Conservation (phyloP, 2,888 invertebrate species). For the Dysmachus trigonus region DNA sequence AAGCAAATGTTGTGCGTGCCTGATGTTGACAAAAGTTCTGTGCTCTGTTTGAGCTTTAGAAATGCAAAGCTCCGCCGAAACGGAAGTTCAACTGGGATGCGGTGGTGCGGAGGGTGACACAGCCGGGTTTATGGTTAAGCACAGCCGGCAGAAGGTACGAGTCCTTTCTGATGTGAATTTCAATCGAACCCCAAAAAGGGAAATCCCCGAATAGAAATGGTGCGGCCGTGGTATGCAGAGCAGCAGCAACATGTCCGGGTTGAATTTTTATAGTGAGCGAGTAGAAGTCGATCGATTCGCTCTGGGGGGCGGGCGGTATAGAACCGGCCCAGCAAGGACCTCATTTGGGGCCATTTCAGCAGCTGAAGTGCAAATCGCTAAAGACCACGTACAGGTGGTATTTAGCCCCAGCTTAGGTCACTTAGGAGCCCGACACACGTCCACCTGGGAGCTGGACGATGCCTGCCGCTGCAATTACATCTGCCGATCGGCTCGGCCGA, state of each 20-base stretch:
- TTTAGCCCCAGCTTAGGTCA: not conserved
- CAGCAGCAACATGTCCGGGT: not conserved
- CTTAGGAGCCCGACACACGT: not conserved
- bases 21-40: slow-evolving; percentile 42
- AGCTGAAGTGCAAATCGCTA: not conserved
- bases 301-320: not conserved
- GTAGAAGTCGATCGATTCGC: not conserved
- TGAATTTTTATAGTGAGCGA: slow-evolving; percentile 15
- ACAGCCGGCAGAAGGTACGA: slow-evolving; percentile 24
- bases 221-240: not conserved
- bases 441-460: not conserved
- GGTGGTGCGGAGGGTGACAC: not conserved
- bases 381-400: not conserved
- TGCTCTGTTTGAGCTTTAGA: slow-evolving; percentile 29
- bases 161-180: slow-evolving; percentile 36
- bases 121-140: not conserved
- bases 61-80: slow-evolving; percentile 22
- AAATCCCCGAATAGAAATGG: not conserved
- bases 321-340: not conserved
- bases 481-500: not conserved
- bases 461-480: not conserved
- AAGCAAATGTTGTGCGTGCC: slow-evolving; percentile 43
- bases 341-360: not conserved
- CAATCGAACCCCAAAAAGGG: slow-evolving; percentile 27
- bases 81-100: slow-evolving; percentile 22